Evolutionary conservation across 2,888 invertebrate species (phyloP).

Genomic region (Ctenicera cuprea): DNA sequence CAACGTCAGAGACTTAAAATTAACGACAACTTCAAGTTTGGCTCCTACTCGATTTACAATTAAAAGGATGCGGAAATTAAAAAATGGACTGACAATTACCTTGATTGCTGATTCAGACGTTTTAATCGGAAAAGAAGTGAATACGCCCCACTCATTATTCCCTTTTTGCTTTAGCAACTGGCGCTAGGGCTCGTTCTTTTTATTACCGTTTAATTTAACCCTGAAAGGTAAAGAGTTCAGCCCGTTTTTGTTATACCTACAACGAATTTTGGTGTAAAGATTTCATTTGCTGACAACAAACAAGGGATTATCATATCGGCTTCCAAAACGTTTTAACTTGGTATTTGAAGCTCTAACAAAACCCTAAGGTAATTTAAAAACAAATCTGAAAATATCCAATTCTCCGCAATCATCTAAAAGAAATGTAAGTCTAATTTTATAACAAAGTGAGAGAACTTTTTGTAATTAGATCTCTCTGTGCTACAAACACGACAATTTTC

Average conservation of each 20-base stretch:
- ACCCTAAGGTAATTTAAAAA: background rate
- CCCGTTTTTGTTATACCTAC: slow-evolving; percentile 17
- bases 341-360: background rate
- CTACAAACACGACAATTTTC: background rate
- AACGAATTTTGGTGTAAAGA: background rate
- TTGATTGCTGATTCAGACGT: slow-evolving; percentile 47
- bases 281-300: background rate
- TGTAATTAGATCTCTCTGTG: slow-evolving; percentile 4
- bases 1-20: slow-evolving; percentile 15
- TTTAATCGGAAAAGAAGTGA: slow-evolving; percentile 44
- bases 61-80: slow-evolving; percentile 36
- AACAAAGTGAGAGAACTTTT: background rate
- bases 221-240: slow-evolving; percentile 33
- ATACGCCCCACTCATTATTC: slow-evolving; percentile 35
- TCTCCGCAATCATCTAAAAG: background rate
- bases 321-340: background rate
- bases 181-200: slow-evolving; percentile 36
- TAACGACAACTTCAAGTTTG: slow-evolving; percentile 12
- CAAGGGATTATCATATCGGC: background rate
- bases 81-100: slow-evolving; percentile 49
- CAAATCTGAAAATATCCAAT: background rate
- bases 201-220: slow-evolving; percentile 42
- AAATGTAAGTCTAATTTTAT: background rate
- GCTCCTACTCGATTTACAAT: slow-evolving; percentile 31
- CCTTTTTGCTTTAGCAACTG: slow-evolving; percentile 27